Conservation (phyloP, 2,797 vertebrate genomes). For the Rhabdomys pumilio region DNA sequence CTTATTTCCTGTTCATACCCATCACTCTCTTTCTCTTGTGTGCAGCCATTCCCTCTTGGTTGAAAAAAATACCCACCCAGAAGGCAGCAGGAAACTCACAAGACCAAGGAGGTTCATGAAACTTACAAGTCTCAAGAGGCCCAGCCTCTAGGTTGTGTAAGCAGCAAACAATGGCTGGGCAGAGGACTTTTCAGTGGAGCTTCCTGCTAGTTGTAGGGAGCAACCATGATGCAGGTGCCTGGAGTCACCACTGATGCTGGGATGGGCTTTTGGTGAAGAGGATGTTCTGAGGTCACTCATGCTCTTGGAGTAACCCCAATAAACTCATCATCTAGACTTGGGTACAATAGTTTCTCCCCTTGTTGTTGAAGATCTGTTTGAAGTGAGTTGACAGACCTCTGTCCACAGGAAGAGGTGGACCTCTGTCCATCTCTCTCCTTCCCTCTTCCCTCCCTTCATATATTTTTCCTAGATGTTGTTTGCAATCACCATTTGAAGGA, state of each 20-base stretch:
- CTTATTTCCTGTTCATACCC: not conserved
- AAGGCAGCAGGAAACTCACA: not conserved
- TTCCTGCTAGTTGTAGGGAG: not conserved
- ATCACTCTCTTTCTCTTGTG: not conserved
- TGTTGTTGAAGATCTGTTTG: not conserved
- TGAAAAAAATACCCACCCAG: not conserved
- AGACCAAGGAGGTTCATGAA: not conserved
- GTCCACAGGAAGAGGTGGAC: not conserved
- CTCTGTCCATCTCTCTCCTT: not conserved
- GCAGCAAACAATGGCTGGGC: not conserved
- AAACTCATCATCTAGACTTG: not conserved
- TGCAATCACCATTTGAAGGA: not conserved
- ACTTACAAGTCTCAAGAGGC: not conserved
- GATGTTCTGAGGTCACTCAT: not conserved
- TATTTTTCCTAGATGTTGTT: not conserved
- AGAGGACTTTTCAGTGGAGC: not conserved
- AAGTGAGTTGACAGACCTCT: not conserved
- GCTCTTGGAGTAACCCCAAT: not conserved
- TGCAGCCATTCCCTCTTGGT: not conserved
- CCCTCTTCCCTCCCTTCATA: accelerated
- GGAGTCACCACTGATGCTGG: not conserved
- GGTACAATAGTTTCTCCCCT: not conserved
- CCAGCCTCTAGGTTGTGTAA: no score
- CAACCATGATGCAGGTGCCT: not conserved
- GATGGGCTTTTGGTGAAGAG: not conserved